Evolutionary conservation across 2,797 vertebrate species (phyloP), one percentile per base, ranked within the genome.

Genomic region (Clarias platycephalus): DNA sequence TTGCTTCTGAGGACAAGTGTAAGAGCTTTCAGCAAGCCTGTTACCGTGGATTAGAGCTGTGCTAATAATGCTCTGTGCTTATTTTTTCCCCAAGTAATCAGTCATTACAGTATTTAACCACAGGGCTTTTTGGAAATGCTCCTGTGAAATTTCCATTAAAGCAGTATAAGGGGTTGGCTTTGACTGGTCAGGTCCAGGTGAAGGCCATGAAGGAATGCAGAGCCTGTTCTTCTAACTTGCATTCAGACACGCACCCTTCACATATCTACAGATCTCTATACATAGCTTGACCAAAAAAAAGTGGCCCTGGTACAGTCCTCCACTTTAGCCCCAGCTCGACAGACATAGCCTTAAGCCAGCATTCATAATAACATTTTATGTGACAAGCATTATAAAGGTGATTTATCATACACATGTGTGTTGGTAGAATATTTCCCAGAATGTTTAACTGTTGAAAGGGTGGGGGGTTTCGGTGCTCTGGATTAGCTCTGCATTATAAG

Each of bases 361-460:
- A 90, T 92, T 93, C 90, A 82, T 88, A 92, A 92, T 92, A 94
- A 94, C 93, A 92, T 93, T 95, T 94, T 93, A 94, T 93, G 91
- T 94, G 94, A 95, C 94, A 94, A 94, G 93, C 93, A 94, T 93
- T 93, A 93, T 94, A 93, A 95, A 94, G 92, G 89, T 92, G 93
- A 94, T 95, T 94, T 94, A 95, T 94, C 68, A 90, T 88, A 88
- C 83, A 89, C 94, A 94, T 93, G 92, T 94, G 94, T 93, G 92
- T 92, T 84, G 88, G 87, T 86, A 86, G 88, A 91, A 90, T 88
- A 88, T 92, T 91, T 93, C 91, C 91, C 91, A 90, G 91, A 92
- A 93, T 93, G 90, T 94, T 92, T 87, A 90, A 90, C 80, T 86
- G 62, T 84, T 79, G 83, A 74, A 79, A 66, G 86, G 40, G 75